Conservation (phyloP, 1,140 invertebrate species). For the Stegodyphus dumicola region DNA sequence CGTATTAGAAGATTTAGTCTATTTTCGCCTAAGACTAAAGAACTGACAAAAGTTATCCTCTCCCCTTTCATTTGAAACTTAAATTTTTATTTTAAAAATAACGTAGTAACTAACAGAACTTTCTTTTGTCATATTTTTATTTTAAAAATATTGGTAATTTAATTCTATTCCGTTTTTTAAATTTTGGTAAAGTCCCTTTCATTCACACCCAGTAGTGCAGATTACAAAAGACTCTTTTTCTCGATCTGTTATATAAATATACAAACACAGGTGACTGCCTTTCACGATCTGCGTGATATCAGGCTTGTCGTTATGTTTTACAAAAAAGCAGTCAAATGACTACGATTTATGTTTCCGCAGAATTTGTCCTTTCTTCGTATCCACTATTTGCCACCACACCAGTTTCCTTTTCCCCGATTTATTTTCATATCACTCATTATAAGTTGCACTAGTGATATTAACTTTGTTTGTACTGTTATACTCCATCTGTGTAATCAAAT, state of each 20-base stretch:
- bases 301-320: conserved; percentile 36
- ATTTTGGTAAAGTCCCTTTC: background rate
- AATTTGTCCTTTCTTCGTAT: conserved; percentile 13
- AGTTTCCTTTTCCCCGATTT: background rate
- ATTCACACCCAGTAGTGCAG: conserved; percentile 1
- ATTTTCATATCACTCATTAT: background rate
- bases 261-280: background rate
- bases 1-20: no score
- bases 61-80: no score
- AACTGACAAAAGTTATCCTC: no score
- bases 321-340: conserved; percentile 17
- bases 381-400: background rate
- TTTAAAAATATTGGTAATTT: no score
- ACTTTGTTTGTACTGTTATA: no score
- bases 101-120: no score
- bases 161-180: no score
- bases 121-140: no score
- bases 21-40: no score
- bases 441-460: no score
- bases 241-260: background rate
- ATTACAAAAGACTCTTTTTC: conserved; percentile 24
- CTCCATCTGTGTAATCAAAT: no score
- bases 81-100: no score
- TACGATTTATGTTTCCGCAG: conserved; percentile 31
- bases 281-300: conserved; percentile 10